A percentile compares a stretch with the other conserved stretches of the same genome.
phyloP scores from a whole-genome alignment of 2,888 invertebrate genomes.

The Cartodere bifasciata region DNA sequence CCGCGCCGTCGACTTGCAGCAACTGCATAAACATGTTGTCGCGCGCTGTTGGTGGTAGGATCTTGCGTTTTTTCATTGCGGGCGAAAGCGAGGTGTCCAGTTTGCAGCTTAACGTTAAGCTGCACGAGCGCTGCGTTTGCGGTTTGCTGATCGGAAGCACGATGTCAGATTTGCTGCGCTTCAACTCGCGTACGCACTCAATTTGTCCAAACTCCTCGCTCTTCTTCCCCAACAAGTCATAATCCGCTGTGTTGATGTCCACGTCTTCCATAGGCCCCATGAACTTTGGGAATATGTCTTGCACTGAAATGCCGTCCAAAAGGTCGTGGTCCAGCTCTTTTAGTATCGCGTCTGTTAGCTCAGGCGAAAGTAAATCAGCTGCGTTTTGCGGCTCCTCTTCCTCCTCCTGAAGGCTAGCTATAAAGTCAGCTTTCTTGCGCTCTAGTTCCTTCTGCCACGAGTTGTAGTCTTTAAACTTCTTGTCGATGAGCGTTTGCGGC shows the following conservation, averaged over 20 bases:
- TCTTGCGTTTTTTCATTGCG: constrained; percentile 55
- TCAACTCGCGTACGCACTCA: constrained; percentile 41
- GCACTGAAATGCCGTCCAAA: constrained; percentile 72
- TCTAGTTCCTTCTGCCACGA: constrained; percentile 55
- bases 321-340: constrained; percentile 74
- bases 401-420: constrained; percentile 38
- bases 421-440: constrained; percentile 53
- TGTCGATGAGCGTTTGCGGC: constrained; percentile 46
- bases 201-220: constrained; percentile 2
- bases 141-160: constrained; percentile 41
- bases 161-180: constrained; percentile 54
- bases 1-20: constrained; percentile 44
- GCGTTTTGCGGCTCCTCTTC: constrained; percentile 70
- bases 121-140: constrained; percentile 55
- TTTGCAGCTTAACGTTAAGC: constrained; percentile 57
- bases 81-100: constrained; percentile 49
- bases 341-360: constrained; percentile 75
- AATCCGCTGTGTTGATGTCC: constrained; percentile 37
- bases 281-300: constrained; percentile 66
- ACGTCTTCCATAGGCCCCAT: constrained; percentile 60
- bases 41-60: constrained; percentile 26
- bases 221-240: constrained; percentile 32
- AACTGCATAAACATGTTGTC: constrained; percentile 36
- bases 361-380: constrained; percentile 70
- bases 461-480: constrained; percentile 51